Evolutionary conservation across 2,113 vertebrate species (phyloP).

Genomic region (Festucalex cinctus): DNA sequence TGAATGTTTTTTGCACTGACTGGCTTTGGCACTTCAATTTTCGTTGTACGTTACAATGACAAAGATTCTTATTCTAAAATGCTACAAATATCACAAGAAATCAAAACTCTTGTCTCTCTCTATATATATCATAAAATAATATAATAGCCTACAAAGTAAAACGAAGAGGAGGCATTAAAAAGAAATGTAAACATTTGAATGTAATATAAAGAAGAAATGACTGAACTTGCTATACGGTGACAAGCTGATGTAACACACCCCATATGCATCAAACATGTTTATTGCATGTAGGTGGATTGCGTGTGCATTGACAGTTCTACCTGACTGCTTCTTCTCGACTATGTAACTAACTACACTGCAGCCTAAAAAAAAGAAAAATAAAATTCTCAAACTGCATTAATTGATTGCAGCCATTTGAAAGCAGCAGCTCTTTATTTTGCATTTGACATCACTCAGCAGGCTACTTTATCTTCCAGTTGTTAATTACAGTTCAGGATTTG

Average conservation of each 20-base stretch:
- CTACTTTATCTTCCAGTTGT: constrained; percentile 47
- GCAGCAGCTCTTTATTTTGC: not conserved
- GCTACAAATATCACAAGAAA: too few species aligned
- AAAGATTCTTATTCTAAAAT: too few species aligned
- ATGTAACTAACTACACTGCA: not conserved
- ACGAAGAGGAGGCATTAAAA: too few species aligned
- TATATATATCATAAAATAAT: too few species aligned
- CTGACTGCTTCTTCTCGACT: not conserved
- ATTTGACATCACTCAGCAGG: not conserved
- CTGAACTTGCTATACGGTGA: too few species aligned
- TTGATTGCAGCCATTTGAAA: not conserved
- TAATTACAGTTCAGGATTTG: constrained; percentile 74
- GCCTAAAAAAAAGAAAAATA: not conserved
- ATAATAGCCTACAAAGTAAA: too few species aligned
- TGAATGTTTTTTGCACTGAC: too few species aligned
- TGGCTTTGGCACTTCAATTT: too few species aligned
- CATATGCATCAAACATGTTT: not conserved
- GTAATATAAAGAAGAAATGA: too few species aligned
- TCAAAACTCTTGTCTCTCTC: too few species aligned
- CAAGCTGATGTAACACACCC: not conserved
- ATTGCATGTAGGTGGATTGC: not conserved
- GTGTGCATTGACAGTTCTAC: not conserved
- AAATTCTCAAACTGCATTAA: constrained; percentile 2
- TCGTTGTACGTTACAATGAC: too few species aligned
- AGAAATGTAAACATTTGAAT: too few species aligned